Percentiles rank a stretch among this genome's conserved stretches.
phyloP scores from a whole-genome alignment of 2,888 invertebrate species.

The Habroteleia sp. region DNA sequence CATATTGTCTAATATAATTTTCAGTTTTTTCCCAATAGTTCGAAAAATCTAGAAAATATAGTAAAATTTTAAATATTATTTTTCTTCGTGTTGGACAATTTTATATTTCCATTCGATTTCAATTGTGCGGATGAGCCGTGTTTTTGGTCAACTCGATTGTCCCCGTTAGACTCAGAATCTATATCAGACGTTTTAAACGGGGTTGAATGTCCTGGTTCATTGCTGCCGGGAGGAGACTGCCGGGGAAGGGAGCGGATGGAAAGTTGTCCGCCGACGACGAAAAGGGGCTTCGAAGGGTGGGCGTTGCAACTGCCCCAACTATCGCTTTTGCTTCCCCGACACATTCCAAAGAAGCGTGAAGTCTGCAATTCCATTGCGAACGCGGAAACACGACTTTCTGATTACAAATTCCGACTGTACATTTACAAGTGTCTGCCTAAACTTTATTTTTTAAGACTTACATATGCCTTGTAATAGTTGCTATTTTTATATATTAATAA shows the following conservation, averaged over 20 bases:
- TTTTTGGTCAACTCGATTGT: slow-evolving; percentile 51
- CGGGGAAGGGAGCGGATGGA: slow-evolving; percentile 17
- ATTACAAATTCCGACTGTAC: slow-evolving; percentile 56
- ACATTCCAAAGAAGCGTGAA: slow-evolving; percentile 55
- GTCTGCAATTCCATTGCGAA: slow-evolving; percentile 53
- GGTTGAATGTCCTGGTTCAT: slow-evolving; percentile 49
- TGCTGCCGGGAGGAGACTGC: slow-evolving; percentile 2
- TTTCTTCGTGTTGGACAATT: slow-evolving; percentile 47
- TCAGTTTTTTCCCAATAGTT: too few species aligned
- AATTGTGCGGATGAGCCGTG: slow-evolving; percentile 40
- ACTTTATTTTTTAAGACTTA: slow-evolving; percentile 3
- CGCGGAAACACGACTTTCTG: slow-evolving; percentile 50
- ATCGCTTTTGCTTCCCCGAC: slow-evolving; percentile 36
- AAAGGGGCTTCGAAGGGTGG: slow-evolving; percentile 26
- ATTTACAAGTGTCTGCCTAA: slow-evolving; percentile 26
- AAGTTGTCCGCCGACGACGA: slow-evolving; percentile 42
- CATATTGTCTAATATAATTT: too few species aligned
- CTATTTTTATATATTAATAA: too few species aligned
- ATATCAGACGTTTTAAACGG: slow-evolving; percentile 51
- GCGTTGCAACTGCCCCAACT: slow-evolving; percentile 31
- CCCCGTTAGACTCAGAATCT: slow-evolving; percentile 49
- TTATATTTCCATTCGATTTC: slow-evolving; percentile 59
- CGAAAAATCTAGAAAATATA: too few species aligned
- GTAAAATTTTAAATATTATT: too few species aligned
- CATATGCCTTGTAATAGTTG: background rate